These are phyloP conservation scores for Polyodon spathula DNA, from an alignment of 2,113 vertebrate species.

Conservation along the genomic window DNA sequence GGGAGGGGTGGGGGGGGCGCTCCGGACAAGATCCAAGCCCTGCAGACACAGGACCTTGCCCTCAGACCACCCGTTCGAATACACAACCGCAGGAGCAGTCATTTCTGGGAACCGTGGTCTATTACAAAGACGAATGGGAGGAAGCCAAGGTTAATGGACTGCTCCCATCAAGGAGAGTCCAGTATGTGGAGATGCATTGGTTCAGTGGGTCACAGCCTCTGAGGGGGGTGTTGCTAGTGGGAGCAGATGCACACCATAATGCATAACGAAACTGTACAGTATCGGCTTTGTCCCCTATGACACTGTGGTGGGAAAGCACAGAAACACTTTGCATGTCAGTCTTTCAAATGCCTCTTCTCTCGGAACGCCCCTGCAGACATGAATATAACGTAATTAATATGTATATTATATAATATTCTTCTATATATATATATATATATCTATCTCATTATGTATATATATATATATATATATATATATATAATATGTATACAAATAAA, in stretches of 20 bases:
- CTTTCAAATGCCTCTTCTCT: background rate
- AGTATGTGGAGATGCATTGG: background rate
- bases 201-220: background rate
- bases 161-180: background rate
- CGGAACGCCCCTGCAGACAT: no score
- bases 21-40: background rate
- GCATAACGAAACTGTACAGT: background rate
- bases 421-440: background rate
- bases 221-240: background rate
- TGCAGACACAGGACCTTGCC: background rate
- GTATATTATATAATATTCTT: no score
- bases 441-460: no score
- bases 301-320: background rate
- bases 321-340: background rate
- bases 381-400: no score
- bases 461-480: no score
- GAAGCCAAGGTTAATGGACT: background rate
- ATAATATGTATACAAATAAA: background rate
- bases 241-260: background rate
- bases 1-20: background rate
- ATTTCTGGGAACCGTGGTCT: background rate
- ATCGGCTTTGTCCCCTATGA: background rate
- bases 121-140: background rate
- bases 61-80: background rate
- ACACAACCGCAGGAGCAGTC: background rate